These are phyloP conservation scores for Aricia agestis DNA, from an alignment of 1,140 invertebrate species.

Conservation along the genomic window DNA sequence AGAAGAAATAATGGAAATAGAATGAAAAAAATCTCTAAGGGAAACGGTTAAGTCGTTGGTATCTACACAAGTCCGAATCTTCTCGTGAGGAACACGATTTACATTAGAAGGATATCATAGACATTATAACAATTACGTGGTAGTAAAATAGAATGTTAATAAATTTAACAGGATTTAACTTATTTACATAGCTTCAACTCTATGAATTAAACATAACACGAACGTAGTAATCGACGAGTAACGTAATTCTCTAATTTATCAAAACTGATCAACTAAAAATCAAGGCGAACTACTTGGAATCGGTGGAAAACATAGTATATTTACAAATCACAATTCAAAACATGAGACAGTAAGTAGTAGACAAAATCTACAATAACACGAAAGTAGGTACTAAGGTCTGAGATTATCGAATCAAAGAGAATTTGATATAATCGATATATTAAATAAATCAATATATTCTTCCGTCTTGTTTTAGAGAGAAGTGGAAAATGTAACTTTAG, in stretches of 20 bases:
- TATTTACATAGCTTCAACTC: conserved; percentile 63
- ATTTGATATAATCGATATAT: no score
- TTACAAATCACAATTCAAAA: conserved; percentile 13
- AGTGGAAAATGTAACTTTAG: neutral
- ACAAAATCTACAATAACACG: conserved; percentile 14
- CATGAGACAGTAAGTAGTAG: neutral
- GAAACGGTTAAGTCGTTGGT: conserved; percentile 31
- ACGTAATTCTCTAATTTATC: neutral
- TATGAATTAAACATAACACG: conserved; percentile 7
- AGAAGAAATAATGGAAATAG: conserved; percentile 44
- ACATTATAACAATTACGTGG: conserved; percentile 64
- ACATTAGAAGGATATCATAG: conserved; percentile 64
- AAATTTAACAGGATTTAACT: conserved; percentile 73
- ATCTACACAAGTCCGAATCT: conserved; percentile 42
- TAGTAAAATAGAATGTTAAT: conserved; percentile 74
- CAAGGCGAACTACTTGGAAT: neutral
- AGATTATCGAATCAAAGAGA: conserved; percentile 19
- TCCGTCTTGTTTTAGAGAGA: neutral
- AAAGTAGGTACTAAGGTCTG: conserved; percentile 17
- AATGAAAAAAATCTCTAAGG: conserved; percentile 21
- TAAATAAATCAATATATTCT: conserved; percentile 15
- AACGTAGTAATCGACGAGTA: neutral
- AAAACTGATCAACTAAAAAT: neutral
- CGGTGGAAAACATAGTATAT: conserved; percentile 6
- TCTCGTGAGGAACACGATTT: conserved; percentile 58